Percentiles rank a stretch among this genome's conserved stretches.
Conservation (phyloP, 2,888 invertebrate genomes). For the Heterodera filipjevi region DNA sequence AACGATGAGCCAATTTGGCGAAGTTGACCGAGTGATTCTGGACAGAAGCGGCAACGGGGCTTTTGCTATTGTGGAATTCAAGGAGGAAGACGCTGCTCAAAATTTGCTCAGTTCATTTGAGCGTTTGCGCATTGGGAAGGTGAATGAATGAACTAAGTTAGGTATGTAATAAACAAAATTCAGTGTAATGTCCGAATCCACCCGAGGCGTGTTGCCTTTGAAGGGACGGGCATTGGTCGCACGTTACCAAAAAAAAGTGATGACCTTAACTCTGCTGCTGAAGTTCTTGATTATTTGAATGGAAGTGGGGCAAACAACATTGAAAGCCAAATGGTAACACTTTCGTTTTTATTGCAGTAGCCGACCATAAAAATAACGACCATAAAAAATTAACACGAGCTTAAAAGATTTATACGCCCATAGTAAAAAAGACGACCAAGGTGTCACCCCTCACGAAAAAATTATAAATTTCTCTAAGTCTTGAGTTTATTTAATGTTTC, state of each 20-base stretch:
- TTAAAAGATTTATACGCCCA: no score
- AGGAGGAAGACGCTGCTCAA: slow-evolving; percentile 27
- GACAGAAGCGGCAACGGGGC: slow-evolving; percentile 29
- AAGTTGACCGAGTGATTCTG: slow-evolving; percentile 34
- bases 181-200: slow-evolving; percentile 33
- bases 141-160: neutral
- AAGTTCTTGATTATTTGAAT: slow-evolving; percentile 29
- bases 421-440: no score
- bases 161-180: neutral
- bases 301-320: neutral
- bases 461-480: no score
- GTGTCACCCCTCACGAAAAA: no score
- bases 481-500: no score
- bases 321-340: slow-evolving; percentile 20
- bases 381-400: no score
- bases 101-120: slow-evolving; percentile 22
- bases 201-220: slow-evolving; percentile 36
- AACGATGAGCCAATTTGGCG: slow-evolving; percentile 31
- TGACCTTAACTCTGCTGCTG: slow-evolving; percentile 16
- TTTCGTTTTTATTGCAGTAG: no score
- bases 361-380: no score
- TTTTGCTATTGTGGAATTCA: slow-evolving; percentile 39
- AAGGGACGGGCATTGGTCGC: neutral
- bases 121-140: slow-evolving; percentile 36
- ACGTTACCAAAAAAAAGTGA: neutral